Evolutionary conservation across 2,888 invertebrate species (phyloP).

Genomic region (Pogonocherus hispidulus): DNA sequence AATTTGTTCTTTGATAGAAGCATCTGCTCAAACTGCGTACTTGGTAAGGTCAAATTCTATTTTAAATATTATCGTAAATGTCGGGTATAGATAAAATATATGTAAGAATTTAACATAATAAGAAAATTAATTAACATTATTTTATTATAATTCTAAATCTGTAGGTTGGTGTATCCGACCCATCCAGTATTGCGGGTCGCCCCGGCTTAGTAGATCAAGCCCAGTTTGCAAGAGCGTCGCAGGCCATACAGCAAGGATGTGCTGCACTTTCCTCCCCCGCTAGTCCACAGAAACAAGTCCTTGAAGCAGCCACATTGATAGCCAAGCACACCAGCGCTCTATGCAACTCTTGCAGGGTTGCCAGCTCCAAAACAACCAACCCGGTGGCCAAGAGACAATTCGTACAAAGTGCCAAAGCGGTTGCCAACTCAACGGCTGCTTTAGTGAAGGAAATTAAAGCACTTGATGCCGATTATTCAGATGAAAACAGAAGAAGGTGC

Average conservation of each 20-base stretch:
- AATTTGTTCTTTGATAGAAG: conserved; percentile 93
- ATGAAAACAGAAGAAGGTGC: conserved; percentile 81
- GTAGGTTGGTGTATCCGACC: conserved; percentile 91
- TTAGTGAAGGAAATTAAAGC: conserved; percentile 96
- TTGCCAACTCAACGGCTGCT: conserved; percentile 94
- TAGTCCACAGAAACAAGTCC: conserved; percentile 85
- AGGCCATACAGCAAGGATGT: conserved; percentile 93
- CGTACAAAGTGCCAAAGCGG: conserved; percentile 97
- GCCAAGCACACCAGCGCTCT: conserved; percentile 96
- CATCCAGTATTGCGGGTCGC: conserved; percentile 88
- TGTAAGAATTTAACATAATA: no score
- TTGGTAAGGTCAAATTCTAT: conserved; percentile 69
- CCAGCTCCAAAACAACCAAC: conserved; percentile 91
- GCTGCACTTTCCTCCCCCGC: conserved; percentile 79
- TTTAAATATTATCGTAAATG: no score
- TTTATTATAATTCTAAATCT: no score
- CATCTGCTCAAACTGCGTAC: conserved; percentile 95
- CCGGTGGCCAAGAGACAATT: conserved; percentile 96
- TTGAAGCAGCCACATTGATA: conserved; percentile 92
- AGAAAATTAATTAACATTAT: no score
- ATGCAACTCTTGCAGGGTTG: conserved; percentile 91
- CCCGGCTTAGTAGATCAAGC: conserved; percentile 92
- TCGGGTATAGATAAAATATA: no score
- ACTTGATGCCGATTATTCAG: conserved; percentile 86
- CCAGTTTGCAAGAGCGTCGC: conserved; percentile 88